Conservation (phyloP, 2,888 invertebrate species). For the Agriotes lineatus region DNA sequence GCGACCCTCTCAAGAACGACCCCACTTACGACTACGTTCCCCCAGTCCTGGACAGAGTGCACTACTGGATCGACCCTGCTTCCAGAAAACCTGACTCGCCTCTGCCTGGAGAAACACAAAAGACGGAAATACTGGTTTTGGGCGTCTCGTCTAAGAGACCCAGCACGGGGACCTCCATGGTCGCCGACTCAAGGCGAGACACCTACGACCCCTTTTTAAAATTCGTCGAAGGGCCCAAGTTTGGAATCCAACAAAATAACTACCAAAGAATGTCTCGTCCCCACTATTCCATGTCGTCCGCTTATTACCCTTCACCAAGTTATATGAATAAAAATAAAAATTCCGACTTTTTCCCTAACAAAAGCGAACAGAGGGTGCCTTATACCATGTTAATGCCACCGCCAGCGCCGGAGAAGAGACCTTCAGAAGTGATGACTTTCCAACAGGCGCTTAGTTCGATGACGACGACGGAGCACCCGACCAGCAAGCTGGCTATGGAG, state of each 20-base stretch:
- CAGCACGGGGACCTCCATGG: conserved; percentile 66
- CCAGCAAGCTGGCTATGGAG: background rate
- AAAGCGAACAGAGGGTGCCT: conserved; percentile 70
- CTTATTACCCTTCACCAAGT: conserved; percentile 7
- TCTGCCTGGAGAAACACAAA: conserved; percentile 67
- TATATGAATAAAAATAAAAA: conserved; percentile 62
- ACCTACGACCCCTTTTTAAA: conserved; percentile 66
- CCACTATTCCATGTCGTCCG: conserved; percentile 61
- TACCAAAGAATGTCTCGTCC: conserved; percentile 61
- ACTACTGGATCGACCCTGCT: conserved; percentile 82
- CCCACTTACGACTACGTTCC: conserved; percentile 89
- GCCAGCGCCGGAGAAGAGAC: conserved; percentile 67
- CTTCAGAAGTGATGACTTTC: conserved; percentile 36
- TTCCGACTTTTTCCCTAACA: conserved; percentile 53
- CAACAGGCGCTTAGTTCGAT: conserved; percentile 45
- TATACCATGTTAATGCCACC: conserved; percentile 80
- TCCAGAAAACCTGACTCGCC: conserved; percentile 70
- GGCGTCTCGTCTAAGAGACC: conserved; percentile 79
- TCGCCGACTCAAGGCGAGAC: conserved; percentile 61
- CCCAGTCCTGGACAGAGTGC: conserved; percentile 82
- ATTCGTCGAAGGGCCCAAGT: conserved; percentile 68
- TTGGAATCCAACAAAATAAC: conserved; percentile 58
- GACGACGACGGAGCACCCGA: conserved; percentile 33
- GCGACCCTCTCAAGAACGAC: conserved; percentile 85
- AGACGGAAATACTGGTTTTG: conserved; percentile 77